Evolutionary conservation across 2,797 vertebrate genomes (phyloP), one percentile per base, ranked within the genome.

Genomic region (Otolemur crassicaudatus): DNA sequence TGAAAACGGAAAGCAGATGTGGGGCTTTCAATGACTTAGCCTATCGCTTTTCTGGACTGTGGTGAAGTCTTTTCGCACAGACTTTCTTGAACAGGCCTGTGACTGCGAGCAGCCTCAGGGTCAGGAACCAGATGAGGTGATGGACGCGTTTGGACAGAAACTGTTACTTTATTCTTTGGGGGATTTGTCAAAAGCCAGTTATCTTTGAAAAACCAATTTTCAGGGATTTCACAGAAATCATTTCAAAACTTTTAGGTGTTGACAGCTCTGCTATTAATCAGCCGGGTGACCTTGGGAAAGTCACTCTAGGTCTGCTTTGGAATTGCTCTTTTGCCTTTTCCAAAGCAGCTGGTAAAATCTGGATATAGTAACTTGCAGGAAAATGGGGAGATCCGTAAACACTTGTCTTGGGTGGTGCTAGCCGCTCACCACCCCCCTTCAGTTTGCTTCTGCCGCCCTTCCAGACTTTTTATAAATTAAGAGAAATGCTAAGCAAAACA

Each of bases 121-220:
- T 89, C 86, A 72, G 91, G 63, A 43, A 31, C 67, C 77, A 40
- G 85, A 63, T 6, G 76, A 60, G 60, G 53, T 23, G 58, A 88
- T 49, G 82, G 82, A 56, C 2, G 0, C 60, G 0, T 88, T 49
- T 79, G 70, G 70, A 93, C 53, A 20, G 86, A 73, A 84, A 34
- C 88, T 60, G 65, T 94, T 69, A 37, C 70, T 46, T 93, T 69
- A 46, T 75, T 94, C 89, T 77, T 63, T 65, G 82, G 85, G 87
- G 20, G 94, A 69, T 92, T 95, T 94, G 84, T 90, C 92, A 94
- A 92, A 96, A 96, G 80, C 86, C 81, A 67, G 89, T 88, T 97
- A 87, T 93, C 96, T 95, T 77, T 72, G 89, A 91, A 89, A 97
- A 97, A 90, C 60, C 95, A 95, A 73, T 97, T 96, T 95, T 94